Evolutionary conservation across 1,140 invertebrate genomes (phyloP).

Genomic region (Mycetomoellerius zeteki): DNA sequence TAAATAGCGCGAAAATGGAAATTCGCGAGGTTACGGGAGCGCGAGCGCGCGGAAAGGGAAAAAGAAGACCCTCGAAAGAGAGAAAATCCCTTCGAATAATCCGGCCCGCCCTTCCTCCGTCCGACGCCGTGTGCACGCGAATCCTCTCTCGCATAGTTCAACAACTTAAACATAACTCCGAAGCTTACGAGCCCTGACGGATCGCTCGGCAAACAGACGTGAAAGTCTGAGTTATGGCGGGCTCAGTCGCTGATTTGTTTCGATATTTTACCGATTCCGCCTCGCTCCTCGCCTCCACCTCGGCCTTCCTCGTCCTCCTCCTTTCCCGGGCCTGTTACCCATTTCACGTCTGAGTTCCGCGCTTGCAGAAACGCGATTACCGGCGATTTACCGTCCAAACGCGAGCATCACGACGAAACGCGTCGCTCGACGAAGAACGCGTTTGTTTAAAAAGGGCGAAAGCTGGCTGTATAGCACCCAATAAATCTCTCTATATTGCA

Average conservation of each 20-base stretch:
- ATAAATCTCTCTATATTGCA: neutral
- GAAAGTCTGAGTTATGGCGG: slow-evolving; percentile 85
- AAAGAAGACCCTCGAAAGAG: slow-evolving; percentile 76
- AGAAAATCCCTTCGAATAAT: slow-evolving; percentile 82
- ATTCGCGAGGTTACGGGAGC: slow-evolving; percentile 45
- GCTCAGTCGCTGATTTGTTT: slow-evolving; percentile 86
- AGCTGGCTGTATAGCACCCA: neutral
- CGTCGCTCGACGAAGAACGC: slow-evolving; percentile 31
- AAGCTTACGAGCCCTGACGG: slow-evolving; percentile 85
- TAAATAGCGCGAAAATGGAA: slow-evolving; percentile 63
- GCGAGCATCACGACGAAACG: slow-evolving; percentile 24
- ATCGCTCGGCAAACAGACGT: slow-evolving; percentile 84
- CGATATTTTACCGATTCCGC: slow-evolving; percentile 86
- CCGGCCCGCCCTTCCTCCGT: slow-evolving; percentile 63
- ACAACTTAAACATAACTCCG: slow-evolving; percentile 87
- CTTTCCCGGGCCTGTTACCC: slow-evolving; percentile 30
- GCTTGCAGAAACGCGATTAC: slow-evolving; percentile 57
- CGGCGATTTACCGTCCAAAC: slow-evolving; percentile 50
- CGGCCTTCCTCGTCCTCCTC: slow-evolving; percentile 15
- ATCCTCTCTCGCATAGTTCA: slow-evolving; percentile 81
- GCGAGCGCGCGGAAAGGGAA: slow-evolving; percentile 43
- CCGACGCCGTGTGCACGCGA: slow-evolving; percentile 58
- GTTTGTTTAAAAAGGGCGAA: slow-evolving; percentile 31
- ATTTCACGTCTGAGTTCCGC: slow-evolving; percentile 49
- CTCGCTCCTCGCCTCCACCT: slow-evolving; percentile 67